Evolutionary conservation across 2,888 invertebrate genomes (phyloP).

Genomic region (Ctena decussata): DNA sequence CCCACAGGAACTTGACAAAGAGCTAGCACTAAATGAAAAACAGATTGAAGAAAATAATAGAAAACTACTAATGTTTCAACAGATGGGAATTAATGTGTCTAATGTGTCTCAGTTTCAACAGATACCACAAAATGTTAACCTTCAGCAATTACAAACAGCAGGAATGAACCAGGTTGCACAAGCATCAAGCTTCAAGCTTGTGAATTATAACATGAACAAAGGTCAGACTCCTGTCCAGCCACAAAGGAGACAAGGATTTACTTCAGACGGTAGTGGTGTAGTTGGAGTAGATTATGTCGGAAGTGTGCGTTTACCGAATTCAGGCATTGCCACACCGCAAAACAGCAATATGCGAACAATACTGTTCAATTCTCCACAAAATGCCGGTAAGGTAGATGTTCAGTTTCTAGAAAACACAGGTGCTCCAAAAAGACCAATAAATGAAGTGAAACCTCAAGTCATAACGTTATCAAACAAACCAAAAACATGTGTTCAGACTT

Average conservation of each 20-base stretch:
- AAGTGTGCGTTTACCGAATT: neutral
- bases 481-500: neutral
- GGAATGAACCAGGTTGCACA: neutral
- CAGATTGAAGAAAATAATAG: slow-evolving; percentile 20
- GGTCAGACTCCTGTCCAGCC: neutral
- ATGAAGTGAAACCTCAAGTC: neutral
- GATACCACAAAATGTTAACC: neutral
- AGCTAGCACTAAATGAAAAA: neutral
- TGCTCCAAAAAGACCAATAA: slow-evolving; percentile 1
- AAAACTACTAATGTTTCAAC: neutral
- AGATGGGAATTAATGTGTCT: neutral
- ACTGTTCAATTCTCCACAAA: slow-evolving; percentile 3
- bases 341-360: neutral
- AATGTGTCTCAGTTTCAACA: neutral
- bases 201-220: neutral
- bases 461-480: slow-evolving; percentile 27
- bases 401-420: slow-evolving; percentile 32
- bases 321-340: neutral
- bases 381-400: slow-evolving; percentile 13
- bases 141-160: neutral
- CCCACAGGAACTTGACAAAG: neutral
- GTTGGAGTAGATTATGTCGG: neutral
- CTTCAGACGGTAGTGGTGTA: neutral
- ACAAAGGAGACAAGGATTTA: neutral
- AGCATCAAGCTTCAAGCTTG: neutral